phyloP scores from a whole-genome alignment of 2,113 vertebrate genomes.

The Melanostigma gelatinosum region DNA sequence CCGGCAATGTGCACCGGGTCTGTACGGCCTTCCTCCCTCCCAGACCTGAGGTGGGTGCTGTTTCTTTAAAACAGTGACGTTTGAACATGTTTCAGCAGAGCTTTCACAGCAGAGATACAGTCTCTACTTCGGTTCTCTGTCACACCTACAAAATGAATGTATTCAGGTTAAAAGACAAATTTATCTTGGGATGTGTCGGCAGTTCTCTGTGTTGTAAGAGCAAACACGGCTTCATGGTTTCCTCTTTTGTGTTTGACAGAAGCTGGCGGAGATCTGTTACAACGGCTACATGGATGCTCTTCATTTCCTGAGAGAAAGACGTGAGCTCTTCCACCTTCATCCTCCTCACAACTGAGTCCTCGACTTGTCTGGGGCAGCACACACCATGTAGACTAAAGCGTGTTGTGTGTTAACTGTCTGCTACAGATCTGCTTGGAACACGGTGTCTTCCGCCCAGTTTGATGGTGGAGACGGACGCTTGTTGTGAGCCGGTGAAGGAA shows the following conservation, averaged over 20 bases:
- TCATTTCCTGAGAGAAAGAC: slow-evolving; percentile 85
- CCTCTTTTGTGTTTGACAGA: slow-evolving; percentile 74
- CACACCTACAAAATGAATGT: not conserved
- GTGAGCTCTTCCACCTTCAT: slow-evolving; percentile 70
- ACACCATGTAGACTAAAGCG: not conserved
- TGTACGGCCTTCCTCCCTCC: slow-evolving; percentile 79
- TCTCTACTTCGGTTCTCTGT: not conserved
- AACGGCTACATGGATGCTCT: slow-evolving; percentile 89
- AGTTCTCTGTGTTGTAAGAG: not conserved
- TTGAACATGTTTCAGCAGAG: not conserved
- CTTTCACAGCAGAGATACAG: not conserved
- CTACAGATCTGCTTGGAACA: slow-evolving; percentile 78
- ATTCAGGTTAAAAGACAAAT: not conserved
- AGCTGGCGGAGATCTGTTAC: slow-evolving; percentile 87
- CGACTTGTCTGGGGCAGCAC: not conserved
- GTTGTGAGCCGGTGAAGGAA: slow-evolving; percentile 8
- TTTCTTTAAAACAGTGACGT: not conserved
- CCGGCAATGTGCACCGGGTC: slow-evolving; percentile 72
- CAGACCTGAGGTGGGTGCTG: slow-evolving; percentile 73
- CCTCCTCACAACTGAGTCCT: not conserved
- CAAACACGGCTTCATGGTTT: not conserved
- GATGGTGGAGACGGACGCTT: not conserved
- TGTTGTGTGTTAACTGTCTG: not conserved
- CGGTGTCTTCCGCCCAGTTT: slow-evolving; percentile 38
- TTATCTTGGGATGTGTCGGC: no score